Evolutionary conservation across 2,113 vertebrate species (phyloP).

Genomic region (Felis catus): F.catus_Fca126_mat1.0 CM031423.1:15316501-15317000

Average conservation of each 20-base stretch:
- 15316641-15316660: background rate
- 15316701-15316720: background rate
- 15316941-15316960: background rate
- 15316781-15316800: background rate
- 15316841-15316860: background rate
- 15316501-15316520: background rate
- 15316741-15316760: background rate
- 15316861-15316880: background rate
- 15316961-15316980: background rate
- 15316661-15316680: background rate
- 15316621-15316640: background rate
- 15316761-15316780: background rate
- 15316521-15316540: background rate
- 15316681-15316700: background rate
- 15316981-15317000: background rate
- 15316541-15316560: background rate
- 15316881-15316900: background rate
- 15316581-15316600: background rate
- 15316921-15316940: background rate
- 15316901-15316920: background rate
- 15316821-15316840: background rate
- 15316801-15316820: background rate
- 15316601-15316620: background rate
- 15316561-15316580: background rate
- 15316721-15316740: background rate